A percentile compares a stretch with the other conserved stretches of the same genome.
These are phyloP conservation scores for Lasioglossum zephyrum DNA, from an alignment of 2,888 invertebrate genomes.

Conservation along the genomic window DNA sequence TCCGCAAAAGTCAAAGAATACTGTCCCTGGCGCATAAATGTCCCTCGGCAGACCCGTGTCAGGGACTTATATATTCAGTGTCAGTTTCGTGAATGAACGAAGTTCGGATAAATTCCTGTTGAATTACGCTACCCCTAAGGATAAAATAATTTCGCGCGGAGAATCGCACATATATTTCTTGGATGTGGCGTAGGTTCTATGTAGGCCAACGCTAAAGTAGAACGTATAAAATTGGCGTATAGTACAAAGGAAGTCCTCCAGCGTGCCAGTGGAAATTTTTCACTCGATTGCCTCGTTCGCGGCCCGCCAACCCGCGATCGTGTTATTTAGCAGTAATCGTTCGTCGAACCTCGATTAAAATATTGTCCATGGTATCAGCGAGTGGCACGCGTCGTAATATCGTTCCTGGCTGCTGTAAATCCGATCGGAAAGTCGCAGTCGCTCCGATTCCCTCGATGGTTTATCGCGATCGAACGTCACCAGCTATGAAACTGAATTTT, in stretches of 20 bases:
- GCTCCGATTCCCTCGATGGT: neutral
- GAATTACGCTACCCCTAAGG: neutral
- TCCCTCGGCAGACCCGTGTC: too few relatives aligned
- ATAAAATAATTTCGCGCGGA: neutral
- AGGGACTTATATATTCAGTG: too few relatives aligned
- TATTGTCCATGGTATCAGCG: neutral
- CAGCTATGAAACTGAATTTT: constrained; percentile 12
- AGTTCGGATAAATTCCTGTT: neutral
- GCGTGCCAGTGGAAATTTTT: constrained; percentile 18
- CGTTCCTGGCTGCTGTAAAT: neutral
- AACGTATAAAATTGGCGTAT: constrained; percentile 20
- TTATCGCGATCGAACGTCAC: constrained; percentile 17
- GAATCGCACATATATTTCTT: neutral
- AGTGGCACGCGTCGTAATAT: constrained; percentile 6
- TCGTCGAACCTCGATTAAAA: constrained; percentile 15
- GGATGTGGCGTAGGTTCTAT: neutral
- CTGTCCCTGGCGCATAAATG: too few relatives aligned
- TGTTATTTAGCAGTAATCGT: constrained; percentile 35
- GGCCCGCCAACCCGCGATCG: constrained; percentile 14
- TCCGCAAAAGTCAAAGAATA: too few relatives aligned
- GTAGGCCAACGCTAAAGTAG: constrained; percentile 21
- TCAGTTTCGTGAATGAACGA: neutral
- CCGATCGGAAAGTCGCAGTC: neutral
- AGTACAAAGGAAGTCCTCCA: constrained; percentile 9
- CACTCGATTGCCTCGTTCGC: constrained; percentile 37